Base-by-base conservation (phyloP, 2,888 invertebrate species). In the Athalia rosae region DNA sequence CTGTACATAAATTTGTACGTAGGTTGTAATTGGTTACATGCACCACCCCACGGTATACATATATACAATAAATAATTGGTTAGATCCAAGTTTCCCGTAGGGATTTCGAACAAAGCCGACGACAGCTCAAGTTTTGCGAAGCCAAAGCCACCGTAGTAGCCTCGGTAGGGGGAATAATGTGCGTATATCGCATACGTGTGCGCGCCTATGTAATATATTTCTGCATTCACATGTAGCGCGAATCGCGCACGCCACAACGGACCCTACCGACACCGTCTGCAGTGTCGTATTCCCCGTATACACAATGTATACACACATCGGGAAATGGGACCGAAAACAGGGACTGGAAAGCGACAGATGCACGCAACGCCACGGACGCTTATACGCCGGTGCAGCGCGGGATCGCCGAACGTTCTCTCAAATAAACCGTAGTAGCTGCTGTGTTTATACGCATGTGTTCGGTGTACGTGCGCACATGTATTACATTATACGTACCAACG, bases 331-430 rank as follows among this genome's bases (percentile, higher is more conserved):
- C 11, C 58, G 71, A 58, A 71, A 47, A 47, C 56, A 41, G 71
- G 71, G 71, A 71, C 58, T 71, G 48, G 48, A 61, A 41, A 28
- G 74, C 74, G 74, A 74, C 74, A 74, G 74, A 74, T 74, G 74
- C 74, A 74, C 62, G 74, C 61, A 48, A 50, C 74, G 74, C 28
- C 28, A 28, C 28, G 28, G 28, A 28, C 28, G 28, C 28, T 28
- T 28, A 28, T 28, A 2, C 28, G 28, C 28, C 28, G 28, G 28
- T n/a, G 3, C 28, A 15, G 61, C 47, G 50, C 61, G 50, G 61
- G 28, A 28, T 74, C 61, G 59, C 61, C 48, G n/a, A 28, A 9
- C 64, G 11, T 7, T 47, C 45, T 47, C 61, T 41, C 59, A 41
- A 48, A 74, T 61, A 61, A 74, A 61, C 74, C 61, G 47, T 28